Base-by-base conservation (phyloP, 2,888 invertebrate species). In the Mechanitis mazaeus region DNA sequence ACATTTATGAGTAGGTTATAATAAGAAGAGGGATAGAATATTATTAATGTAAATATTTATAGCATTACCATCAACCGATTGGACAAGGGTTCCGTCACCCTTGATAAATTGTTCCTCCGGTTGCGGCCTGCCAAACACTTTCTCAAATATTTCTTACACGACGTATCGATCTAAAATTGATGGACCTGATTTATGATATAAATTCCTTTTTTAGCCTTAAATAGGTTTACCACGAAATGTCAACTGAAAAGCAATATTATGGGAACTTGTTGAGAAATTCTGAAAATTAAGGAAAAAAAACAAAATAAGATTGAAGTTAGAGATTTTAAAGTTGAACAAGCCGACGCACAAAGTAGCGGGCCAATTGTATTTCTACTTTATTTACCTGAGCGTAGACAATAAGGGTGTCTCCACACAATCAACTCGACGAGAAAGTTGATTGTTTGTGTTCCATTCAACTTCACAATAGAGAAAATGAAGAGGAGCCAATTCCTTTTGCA, bases 31-130 rank as follows among this genome's bases (percentile, higher is more conserved):
- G 85, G 85, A 84, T 84, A 81, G 85, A 86, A 87, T 88, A 84
- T 88, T 89, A 90, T 88, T 87, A 88, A 90, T 89, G 87, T 87
- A 89, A 89, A 89, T 89, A 90, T 90, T 89, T 88, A 89, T 89
- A 85, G 86, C 85, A 84, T 81, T 83, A 84, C 87, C 83, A 87
- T 88, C 87, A 87, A 85, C 81, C 87, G 85, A 87, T 88, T 85
- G 88, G 87, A 86, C 84, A 82, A 87, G 88, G 85, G 85, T 85
- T 80, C 78, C 75, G 81, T 79, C 83, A 79, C 81, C 76, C 80
- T 84, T 88, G 89, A 89, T 87, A 89, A 88, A 89, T 88, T 83
- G 86, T 83, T 83, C 79, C 76, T 77, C 79, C 83, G 78, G 78
- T 82, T 83, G 85, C 76, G 84, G 84, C 78, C 77, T 80, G 79